Conservation (phyloP, 92 coral and sea anemone species). For the Actinostola sp. region DNA sequence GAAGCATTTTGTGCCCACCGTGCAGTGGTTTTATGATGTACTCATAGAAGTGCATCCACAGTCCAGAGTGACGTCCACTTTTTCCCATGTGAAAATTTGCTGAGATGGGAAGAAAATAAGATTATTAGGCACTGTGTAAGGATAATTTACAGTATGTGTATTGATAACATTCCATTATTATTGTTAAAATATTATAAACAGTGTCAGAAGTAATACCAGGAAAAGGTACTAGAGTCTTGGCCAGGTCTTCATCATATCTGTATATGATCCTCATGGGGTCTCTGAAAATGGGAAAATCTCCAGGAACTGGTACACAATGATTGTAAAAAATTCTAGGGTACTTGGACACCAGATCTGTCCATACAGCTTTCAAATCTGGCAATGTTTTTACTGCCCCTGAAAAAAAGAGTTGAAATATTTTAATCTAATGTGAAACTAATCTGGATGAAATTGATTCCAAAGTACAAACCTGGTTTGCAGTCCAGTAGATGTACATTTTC, state of each 20-base stretch:
- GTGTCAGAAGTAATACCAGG: neutral
- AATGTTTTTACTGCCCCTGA: neutral
- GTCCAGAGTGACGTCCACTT: conserved; percentile 3
- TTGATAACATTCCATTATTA: too few species aligned
- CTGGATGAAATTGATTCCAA: too few species aligned
- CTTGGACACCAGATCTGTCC: neutral
- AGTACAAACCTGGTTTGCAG: conserved; percentile 12
- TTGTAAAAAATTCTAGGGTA: neutral
- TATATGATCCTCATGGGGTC: neutral
- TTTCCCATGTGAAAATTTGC: conserved; percentile 9
- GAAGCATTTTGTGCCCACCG: too few species aligned
- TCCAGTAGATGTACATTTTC: neutral
- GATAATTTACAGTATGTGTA: too few species aligned
- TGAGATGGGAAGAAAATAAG: too few species aligned
- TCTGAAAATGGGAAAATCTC: neutral
- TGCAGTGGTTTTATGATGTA: neutral
- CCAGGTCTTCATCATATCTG: neutral
- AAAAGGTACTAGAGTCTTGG: neutral
- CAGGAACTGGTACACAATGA: neutral
- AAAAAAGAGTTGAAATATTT: neutral
- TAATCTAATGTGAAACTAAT: too few species aligned
- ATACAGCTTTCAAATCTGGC: neutral
- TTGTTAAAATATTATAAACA: too few species aligned
- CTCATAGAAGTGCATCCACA: neutral
- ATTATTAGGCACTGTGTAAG: too few species aligned